Evolutionary conservation across 2,113 vertebrate species (phyloP), one percentile per base, ranked within the genome.

Genomic region (Nothoprocta perdicaria): DNA sequence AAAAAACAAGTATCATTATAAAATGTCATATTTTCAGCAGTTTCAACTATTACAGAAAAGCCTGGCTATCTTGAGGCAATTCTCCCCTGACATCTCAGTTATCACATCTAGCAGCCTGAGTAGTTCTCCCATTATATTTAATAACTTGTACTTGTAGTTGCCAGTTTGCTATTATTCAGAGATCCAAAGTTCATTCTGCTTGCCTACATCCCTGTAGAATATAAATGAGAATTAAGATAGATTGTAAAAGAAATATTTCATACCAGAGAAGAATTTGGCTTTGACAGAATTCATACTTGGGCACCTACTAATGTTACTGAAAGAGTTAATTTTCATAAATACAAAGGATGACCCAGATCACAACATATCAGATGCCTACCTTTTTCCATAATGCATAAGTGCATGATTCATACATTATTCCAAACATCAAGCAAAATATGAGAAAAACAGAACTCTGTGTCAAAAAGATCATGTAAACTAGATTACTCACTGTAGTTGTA

Each of bases 101-200:
- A 52, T 80, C 50, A 71, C 10, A 85, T 77, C 63, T 57, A 84
- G 22, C 18, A 86, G 21, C 5, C 78, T n/a, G 13, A 92, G 93
- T 80, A 90, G 43, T 88, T 55, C 27, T 48, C 92, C 27, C 16
- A 60, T 84, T 92, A 57, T 81, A 52, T 84, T 86, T 89, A 91
- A 71, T 76, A 96, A 80, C 14, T 75, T 92, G 27, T 9, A 80
- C 14, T 50, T 89, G 16, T 84, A 77, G 38, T 81, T 93, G 27
- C 9, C 58, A 75, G 9, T 58, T 50, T 93, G 8, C 14, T 93
- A 23, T 40, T 83, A 16, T 81, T 89, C 72, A 95, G 53, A 61
- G 35, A 78, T 48, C 40, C 53, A 67, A 35, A 84, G 86, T 86
- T 83, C 14, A 75, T 87, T 96, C 65, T 68, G 66, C 65, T 94